Base-by-base conservation (phyloP, 2,113 vertebrate genomes). In the Anguilla rostrata region DNA sequence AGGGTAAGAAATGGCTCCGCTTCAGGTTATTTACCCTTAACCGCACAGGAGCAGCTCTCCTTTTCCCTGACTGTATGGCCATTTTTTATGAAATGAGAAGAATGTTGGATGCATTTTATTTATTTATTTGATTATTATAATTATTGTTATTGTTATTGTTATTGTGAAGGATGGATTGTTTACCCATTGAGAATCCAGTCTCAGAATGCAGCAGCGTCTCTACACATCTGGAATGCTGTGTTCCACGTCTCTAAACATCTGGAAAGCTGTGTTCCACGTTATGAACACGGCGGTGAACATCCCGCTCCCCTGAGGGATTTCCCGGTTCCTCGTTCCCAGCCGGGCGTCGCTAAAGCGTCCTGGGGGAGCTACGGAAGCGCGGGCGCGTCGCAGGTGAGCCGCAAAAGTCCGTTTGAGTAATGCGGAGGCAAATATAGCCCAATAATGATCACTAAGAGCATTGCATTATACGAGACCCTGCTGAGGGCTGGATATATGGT, bases 291-390 rank as follows among this genome's bases (percentile, higher is more conserved):
- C 12, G 49, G 49, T 53, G 12, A 53, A 53, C 49, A 89, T 34
- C 1, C 34, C 82, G 22, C 5, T 20, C 18, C 20, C 63, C 82
- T 46, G 43, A 34, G 85, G 88, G 92, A 92, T 92, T 90, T 85
- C 90, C 93, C 89, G 88, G 92, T 90, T 34, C 34, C 34, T 34
- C 93, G 92, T 92, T 95, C 91, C 92, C 87, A 88, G 83, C 49
- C 49, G 12, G 49, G 92, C 89, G 56, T 86, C n/a, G 89, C 91
- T 90, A 91, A 88, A 91, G 92, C 5, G 12, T 53, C 49, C 12
- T 8, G 12, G 86, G 83, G 83, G 56, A 88, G 88, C 94, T 94
- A 94, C 92, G 92, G 94, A 90, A 93, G 39, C 0, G 63, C 83
- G 89, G 86, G 90, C 84, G 87, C 49, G 14, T 53, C 11, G 49